Base-by-base conservation (phyloP, 2,113 vertebrate species). In the Arenaria interpres region DNA sequence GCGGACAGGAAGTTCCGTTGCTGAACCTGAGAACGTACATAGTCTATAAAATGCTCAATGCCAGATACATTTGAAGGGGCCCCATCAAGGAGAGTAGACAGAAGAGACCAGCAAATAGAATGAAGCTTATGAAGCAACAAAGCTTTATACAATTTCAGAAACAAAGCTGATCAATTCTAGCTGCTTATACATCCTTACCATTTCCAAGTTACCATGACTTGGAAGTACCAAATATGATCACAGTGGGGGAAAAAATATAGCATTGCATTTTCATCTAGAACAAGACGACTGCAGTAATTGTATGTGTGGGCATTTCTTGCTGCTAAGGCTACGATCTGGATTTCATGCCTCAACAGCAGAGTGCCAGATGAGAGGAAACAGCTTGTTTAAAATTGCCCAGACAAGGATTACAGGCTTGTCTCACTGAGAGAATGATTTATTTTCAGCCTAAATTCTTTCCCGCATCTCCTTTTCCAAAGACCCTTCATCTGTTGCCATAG, bases 401-500 rank as follows among this genome's bases (percentile, higher is more conserved):
- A 92, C 71, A 11, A 53, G 54, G 80, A 97, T 84, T 91, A 91
- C n/a, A 88, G 63, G 54, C 64, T 93, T 91, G 71, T 89, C 66
- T 93, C 86, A 72, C 37, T 60, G 75, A 41, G 6, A 82, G 85
- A 96, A 80, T 46, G 77, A 92, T 83, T 53, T 83, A 78, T 91
- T 96, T 97, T 91, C 74, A 90, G 85, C 54, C 45, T 82, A 68
- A 67, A 69, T 80, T 91, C 68, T 75, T 88, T 11, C 53, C 60
- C 1, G 2, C 74, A 76, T 39, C 57, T 90, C 68, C 73, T 39
- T 81, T 93, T 71, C n/a, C 71, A 78, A 94, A 96, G 54, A 39
- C 51, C 56, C 32, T 21, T 96, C 81, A 87, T 92, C 78, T 83
- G 97, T 97, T 96, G 95, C 95, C 94, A 98, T 96, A 77, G 97